Evolutionary conservation across 2,888 invertebrate genomes (phyloP), one percentile per base, ranked within the genome.

Genomic region (Priocnemis perturbator): DNA sequence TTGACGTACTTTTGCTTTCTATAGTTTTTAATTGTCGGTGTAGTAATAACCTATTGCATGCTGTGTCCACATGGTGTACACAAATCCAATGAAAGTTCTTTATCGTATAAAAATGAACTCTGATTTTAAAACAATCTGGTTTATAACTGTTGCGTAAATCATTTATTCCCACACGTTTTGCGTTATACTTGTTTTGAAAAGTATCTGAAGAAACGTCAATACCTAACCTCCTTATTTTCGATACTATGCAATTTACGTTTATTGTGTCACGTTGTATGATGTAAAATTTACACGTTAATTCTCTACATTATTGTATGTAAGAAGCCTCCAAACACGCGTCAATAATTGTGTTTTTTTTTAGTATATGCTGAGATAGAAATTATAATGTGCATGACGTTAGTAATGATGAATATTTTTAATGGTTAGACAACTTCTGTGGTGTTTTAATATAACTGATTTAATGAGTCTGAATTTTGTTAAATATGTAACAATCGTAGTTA

Each of bases 371-470:
- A 26, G 2, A 3, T 11, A 37, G 1, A 37, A 37, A 37, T 7
- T 37, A 26, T 17, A 30, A 4, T 17, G 0, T 30, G 30, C 3
- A 19, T 21, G 9, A 15, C 48, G n/a, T 37, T 15, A 53, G 20
- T 5, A 19, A n/a, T 69, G 73, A 77, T 77, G 77, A 73, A 21
- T 7, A 58, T 47, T 3, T 52, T n/a, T n/a, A n/a, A 21, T 19
- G 60, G 58, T 26, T 76, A 64, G 67, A 78, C 44, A 14, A 53
- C 44, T 21, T 53, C 17, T 73, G 47, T 89, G 89, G 82, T 86
- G 84, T 87, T 71, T 81, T 78, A 86, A 86, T 11, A 37, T 1
- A 67, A 86, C 87, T 89, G 89, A 90, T 90, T 89, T 89, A 90
- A 89, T 89, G 89, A 90, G 89, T 84, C 89, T 89, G 89, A 89